Percentiles rank a stretch among this genome's conserved stretches.
phyloP scores from a whole-genome alignment of 1,140 invertebrate genomes.

The Penaeus vannamei region DNA sequence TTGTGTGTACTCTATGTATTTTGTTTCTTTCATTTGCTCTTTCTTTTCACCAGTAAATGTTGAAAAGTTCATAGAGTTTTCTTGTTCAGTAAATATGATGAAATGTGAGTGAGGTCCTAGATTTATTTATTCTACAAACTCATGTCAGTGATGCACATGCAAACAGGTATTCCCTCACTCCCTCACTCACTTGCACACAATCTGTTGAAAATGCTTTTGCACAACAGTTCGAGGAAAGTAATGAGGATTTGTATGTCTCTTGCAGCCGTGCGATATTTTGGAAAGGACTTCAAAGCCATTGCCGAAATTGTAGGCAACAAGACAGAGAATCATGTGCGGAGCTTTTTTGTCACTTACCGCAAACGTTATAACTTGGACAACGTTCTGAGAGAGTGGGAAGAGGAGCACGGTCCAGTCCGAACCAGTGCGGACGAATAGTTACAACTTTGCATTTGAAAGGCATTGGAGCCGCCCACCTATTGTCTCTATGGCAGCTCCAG shows the following conservation, averaged over 20 bases:
- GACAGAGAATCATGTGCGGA: constrained; percentile 90
- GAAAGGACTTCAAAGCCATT: constrained; percentile 95
- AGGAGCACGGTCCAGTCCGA: constrained; percentile 78
- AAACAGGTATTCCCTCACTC: too few relatives aligned
- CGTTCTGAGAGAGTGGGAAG: constrained; percentile 90
- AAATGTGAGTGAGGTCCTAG: too few relatives aligned
- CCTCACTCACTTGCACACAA: too few relatives aligned
- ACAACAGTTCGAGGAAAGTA: background rate
- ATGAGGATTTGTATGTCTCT: constrained; percentile 50
- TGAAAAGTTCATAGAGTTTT: too few relatives aligned
- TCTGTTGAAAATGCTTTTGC: too few relatives aligned
- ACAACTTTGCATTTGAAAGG: too few relatives aligned
- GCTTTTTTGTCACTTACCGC: constrained; percentile 92
- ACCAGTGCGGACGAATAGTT: constrained; percentile 40
- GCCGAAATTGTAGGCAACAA: constrained; percentile 96
- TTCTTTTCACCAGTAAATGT: too few relatives aligned
- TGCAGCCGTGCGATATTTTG: constrained; percentile 88
- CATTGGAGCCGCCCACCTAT: background rate
- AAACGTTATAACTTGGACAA: constrained; percentile 92
- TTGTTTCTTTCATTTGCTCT: too few relatives aligned
- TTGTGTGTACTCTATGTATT: too few relatives aligned
- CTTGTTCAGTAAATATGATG: too few relatives aligned
- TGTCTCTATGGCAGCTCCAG: background rate
- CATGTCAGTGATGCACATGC: too few relatives aligned
- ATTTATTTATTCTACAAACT: too few relatives aligned